Base-by-base conservation (phyloP, 1,140 invertebrate species). In the Macrosteles quadrilineatus region DNA sequence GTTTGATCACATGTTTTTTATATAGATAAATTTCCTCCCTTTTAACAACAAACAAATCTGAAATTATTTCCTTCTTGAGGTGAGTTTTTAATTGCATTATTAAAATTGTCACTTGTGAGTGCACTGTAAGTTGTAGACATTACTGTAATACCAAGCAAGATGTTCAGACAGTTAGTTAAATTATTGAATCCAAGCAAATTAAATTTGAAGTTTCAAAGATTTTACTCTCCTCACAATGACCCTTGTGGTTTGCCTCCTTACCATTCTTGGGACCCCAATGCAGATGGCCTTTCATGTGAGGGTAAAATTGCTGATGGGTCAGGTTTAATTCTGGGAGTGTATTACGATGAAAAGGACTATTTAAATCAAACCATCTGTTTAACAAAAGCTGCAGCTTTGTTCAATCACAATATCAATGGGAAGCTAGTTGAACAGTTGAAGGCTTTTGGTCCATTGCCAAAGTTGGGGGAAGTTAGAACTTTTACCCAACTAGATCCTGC, bases 401-500 rank as follows among this genome's bases (percentile, higher is more conserved):
- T 71, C 50, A 74, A 74, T 25, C 23, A 73, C 29, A 67, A 43
- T 25, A 50, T 47, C 21, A 31, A 63, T 21, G 40, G 55, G 12
- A 73, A 72, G 59, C 25, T 74, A 14, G 14, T 71, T 4, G 69
- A 73, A 66, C 29, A 29, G 14, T 63, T 74, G 25, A 23, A 45
- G 55, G 45, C 29, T 4, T 66, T 72, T 21, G 71, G 71, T 2
- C 43, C 68, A 1, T 30, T 65, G 0, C 64, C 67, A 11, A 88
- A 90, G 76, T 80, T 83, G 74, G 86, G 87, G 14, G 84, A 87
- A 76, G 81, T 80, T 66, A 80, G 86, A 70, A 77, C 87, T 27
- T 86, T 91, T 76, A 90, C 86, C 83, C 86, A 83, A 43, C 73
- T 91, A 57, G 83, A 86, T 66, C 79, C 83, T 6, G 83, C 84